Conservation (phyloP, 2,888 invertebrate genomes). For the Pachliopta kotzebuea region DNA sequence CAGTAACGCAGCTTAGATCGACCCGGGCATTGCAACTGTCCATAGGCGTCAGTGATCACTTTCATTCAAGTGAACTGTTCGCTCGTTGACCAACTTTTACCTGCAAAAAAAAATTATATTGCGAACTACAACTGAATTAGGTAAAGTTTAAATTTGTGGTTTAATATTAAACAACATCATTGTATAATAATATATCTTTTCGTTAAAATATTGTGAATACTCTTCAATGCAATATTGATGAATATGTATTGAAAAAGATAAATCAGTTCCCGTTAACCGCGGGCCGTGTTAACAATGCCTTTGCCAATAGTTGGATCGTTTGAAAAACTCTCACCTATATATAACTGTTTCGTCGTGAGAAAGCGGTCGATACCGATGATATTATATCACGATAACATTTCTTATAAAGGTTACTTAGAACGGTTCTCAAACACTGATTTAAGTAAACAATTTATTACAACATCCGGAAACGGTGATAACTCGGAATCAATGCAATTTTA, state of each 20-base stretch:
- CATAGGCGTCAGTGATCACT: too few species aligned
- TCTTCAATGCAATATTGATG: not conserved
- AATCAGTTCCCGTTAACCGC: constrained; percentile 11
- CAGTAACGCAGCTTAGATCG: too few species aligned
- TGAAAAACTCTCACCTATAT: constrained; percentile 23
- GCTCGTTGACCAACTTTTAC: too few species aligned
- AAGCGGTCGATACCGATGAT: constrained; percentile 8
- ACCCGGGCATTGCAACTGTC: too few species aligned
- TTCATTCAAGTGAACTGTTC: too few species aligned
- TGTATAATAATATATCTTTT: not conserved
- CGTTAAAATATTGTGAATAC: too few species aligned
- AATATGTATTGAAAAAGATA: constrained; percentile 1
- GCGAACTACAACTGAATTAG: not conserved
- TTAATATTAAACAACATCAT: not conserved
- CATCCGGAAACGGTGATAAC: too few species aligned
- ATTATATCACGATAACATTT: constrained; percentile 1
- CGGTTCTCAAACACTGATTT: constrained; percentile 1
- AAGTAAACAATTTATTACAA: not conserved
- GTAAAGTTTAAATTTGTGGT: not conserved
- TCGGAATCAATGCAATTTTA: too few species aligned
- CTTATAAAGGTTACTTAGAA: not conserved
- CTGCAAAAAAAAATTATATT: too few species aligned
- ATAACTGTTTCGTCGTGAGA: constrained; percentile 23
- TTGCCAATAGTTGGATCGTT: constrained; percentile 6
- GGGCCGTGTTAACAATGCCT: constrained; percentile 15